These are phyloP conservation scores for Sander lucioperca DNA, from an alignment of 2,113 vertebrate species.

Conservation along the genomic window DNA sequence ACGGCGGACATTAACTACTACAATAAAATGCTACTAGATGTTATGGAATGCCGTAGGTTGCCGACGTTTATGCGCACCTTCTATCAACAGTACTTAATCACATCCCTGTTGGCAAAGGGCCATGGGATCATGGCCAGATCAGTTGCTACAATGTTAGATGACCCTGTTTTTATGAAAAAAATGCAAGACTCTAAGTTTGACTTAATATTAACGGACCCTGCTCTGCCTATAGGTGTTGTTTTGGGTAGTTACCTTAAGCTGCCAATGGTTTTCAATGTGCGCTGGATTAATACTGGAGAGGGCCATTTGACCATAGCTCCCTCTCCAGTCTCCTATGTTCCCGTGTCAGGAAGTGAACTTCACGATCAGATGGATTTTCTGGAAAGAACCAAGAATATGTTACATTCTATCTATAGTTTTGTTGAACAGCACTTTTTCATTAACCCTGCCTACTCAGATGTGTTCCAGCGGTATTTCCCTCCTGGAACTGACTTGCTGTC, in stretches of 20 bases:
- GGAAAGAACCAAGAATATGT: constrained; percentile 77
- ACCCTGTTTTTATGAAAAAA: constrained; percentile 63
- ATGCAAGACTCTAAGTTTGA: constrained; percentile 78
- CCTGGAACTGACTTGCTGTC: constrained; percentile 74
- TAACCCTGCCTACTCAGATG: constrained; percentile 68
- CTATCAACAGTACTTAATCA: constrained; percentile 13
- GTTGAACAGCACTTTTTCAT: constrained; percentile 62
- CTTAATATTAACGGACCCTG: constrained; percentile 83
- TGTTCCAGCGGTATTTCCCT: constrained; percentile 78
- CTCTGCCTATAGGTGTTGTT: constrained; percentile 70
- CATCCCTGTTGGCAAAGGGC: not conserved
- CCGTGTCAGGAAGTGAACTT: constrained; percentile 76
- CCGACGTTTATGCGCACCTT: constrained; percentile 56
- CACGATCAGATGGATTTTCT: constrained; percentile 77
- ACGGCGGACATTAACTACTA: constrained; percentile 39
- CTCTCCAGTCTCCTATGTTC: constrained; percentile 81
- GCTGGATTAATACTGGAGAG: constrained; percentile 82
- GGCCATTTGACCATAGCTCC: constrained; percentile 75
- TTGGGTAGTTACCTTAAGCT: constrained; percentile 81
- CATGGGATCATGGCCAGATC: constrained; percentile 45
- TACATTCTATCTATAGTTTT: constrained; percentile 64
- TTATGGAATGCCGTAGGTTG: constrained; percentile 53
- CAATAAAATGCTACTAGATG: constrained; percentile 55
- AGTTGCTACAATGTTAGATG: constrained; percentile 66
- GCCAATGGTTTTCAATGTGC: constrained; percentile 83